These are phyloP conservation scores for Poecile montanus DNA, from an alignment of 2,797 vertebrate genomes.

Conservation along the genomic window DNA sequence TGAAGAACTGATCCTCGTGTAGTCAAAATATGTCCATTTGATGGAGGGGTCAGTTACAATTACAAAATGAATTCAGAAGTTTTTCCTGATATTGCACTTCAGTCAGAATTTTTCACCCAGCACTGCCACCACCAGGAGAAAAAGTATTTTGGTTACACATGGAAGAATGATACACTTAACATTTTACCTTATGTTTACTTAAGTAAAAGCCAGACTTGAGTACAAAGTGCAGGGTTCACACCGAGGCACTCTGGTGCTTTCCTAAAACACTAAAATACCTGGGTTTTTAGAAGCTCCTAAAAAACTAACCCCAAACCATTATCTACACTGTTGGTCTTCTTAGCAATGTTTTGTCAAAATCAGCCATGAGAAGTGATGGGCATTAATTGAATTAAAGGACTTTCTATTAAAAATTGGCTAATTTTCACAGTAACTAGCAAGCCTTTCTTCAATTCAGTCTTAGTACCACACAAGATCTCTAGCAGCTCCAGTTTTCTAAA, in stretches of 20 bases:
- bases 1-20: background rate
- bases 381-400: background rate
- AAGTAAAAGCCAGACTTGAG: background rate
- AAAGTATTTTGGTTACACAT: background rate
- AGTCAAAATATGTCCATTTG: background rate
- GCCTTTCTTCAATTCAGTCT: background rate
- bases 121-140: background rate
- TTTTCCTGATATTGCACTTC: background rate
- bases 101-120: background rate
- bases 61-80: background rate
- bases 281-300: background rate
- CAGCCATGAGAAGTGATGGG: background rate
- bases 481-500: background rate
- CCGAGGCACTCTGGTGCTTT: background rate
- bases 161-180: fast-evolving
- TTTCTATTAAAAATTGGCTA: background rate
- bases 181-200: background rate
- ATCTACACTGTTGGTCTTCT: background rate
- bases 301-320: background rate
- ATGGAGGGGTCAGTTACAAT: background rate
- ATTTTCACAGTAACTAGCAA: background rate
- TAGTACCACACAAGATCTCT: background rate
- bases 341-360: background rate
- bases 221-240: background rate
- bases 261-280: background rate